These are phyloP conservation scores for Cossypha caffra DNA, from an alignment of 2,797 vertebrate species.

Conservation along the genomic window DNA sequence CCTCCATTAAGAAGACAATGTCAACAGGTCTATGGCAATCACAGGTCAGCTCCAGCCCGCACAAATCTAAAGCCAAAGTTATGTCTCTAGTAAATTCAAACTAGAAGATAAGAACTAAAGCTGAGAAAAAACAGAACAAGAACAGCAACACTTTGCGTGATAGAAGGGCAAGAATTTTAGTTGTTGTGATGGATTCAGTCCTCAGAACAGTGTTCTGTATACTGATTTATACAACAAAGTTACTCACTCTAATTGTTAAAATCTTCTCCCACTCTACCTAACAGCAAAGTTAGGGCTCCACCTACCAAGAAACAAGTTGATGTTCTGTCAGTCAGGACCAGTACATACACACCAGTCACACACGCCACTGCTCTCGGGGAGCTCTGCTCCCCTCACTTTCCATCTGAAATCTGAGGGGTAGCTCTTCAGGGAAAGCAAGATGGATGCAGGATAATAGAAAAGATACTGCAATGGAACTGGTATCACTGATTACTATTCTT, in stretches of 20 bases:
- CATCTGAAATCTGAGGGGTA: background rate
- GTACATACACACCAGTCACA: accelerated
- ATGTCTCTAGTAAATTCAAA: background rate
- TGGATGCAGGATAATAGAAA: background rate
- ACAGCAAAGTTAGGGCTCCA: slow-evolving; percentile 36
- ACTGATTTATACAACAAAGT: background rate
- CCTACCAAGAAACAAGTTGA: slow-evolving; percentile 32
- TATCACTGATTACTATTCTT: background rate
- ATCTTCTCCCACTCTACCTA: slow-evolving; percentile 4
- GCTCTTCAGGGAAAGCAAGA: background rate
- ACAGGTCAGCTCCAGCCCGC: background rate
- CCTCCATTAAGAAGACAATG: background rate
- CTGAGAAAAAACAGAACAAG: background rate
- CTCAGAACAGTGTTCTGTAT: background rate
- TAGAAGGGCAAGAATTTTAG: background rate
- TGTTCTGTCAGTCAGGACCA: background rate
- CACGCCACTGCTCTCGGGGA: background rate
- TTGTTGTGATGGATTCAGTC: background rate
- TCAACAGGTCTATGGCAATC: background rate
- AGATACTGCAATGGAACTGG: background rate
- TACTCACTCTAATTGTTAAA: background rate
- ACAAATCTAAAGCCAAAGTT: background rate
- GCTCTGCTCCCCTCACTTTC: background rate
- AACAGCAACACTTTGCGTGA: background rate
- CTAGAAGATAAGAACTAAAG: background rate